Conservation (phyloP, 2,888 invertebrate species). For the Palloptera scutellata region DNA sequence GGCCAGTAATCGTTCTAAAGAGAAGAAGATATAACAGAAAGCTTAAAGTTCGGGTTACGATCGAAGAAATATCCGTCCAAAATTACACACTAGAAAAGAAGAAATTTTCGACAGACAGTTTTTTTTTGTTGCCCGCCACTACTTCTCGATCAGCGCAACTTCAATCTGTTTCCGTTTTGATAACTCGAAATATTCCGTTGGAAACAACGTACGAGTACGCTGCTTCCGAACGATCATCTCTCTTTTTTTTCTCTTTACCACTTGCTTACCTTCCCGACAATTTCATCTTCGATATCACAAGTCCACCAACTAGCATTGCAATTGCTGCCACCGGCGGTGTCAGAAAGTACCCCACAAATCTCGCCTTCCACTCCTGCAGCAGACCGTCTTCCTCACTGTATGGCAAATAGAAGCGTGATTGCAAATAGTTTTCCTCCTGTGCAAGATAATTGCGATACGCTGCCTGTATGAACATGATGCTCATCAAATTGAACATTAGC, state of each 20-base stretch:
- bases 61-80: background rate
- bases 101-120: too few species aligned
- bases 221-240: too few species aligned
- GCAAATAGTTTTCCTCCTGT: slow-evolving; percentile 68
- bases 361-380: slow-evolving; percentile 67
- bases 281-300: slow-evolving; percentile 67
- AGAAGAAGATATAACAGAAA: background rate
- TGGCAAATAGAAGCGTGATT: slow-evolving; percentile 69
- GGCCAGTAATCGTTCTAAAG: slow-evolving; percentile 63
- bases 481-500: slow-evolving; percentile 66
- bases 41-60: background rate
- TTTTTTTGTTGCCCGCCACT: too few species aligned
- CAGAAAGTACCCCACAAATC: slow-evolving; percentile 67
- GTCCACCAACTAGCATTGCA: slow-evolving; percentile 66
- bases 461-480: slow-evolving; percentile 66
- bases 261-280: slow-evolving; percentile 64
- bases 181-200: too few species aligned
- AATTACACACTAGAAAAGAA: background rate
- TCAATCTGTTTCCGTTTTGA: too few species aligned
- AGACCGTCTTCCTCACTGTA: slow-evolving; percentile 66
- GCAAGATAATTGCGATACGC: slow-evolving; percentile 68
- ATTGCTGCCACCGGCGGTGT: slow-evolving; percentile 68
- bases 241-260: background rate
- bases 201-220: too few species aligned
- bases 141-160: too few species aligned